Base-by-base conservation (phyloP, 2,797 vertebrate genomes). In the Odontamblyopus lacepedii region DNA sequence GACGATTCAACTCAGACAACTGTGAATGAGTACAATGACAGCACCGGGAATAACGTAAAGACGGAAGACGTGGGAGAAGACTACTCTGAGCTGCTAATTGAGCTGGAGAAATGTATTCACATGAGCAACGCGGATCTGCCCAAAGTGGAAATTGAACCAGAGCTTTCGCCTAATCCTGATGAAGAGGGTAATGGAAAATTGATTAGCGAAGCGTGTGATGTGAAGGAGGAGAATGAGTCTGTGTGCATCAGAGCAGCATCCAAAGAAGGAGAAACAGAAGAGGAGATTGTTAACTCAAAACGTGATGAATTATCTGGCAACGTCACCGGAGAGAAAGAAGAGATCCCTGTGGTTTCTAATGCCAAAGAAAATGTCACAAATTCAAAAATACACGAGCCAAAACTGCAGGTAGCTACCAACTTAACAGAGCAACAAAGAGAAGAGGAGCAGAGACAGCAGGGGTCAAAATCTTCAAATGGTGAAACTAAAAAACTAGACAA, bases 161-260 rank as follows among this genome's bases (percentile, higher is more conserved):
- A 71, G 72, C 71, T 57, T 35, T 78, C 85, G 27, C 55, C 83
- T 83, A 77, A 78, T 75, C 75, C 74, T 67, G 77, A 83, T 70
- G 78, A 73, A 80, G 79, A 89, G 30, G 77, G 27, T 50, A 75
- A 84, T 67, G 81, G 81, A 68, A 90, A 74, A 82, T 86, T 87
- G 67, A 67, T 82, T 57, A 57, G 74, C 62, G 89, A 94, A 70
- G 61, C 86, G 9, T 91, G 88, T 83, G 90, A 93, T 1, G 92
- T 94, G 77, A 93, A 95, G 85, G 87, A 93, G 71, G 93, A 95
- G 81, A 83, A 91, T 74, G 91, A 93, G 80, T 85, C 86, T 19
- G 82, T 92, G 76, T 77, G 62, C 77, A 89, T 87, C 73, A 68
- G 76, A 77, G 77, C 77, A 75, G 83, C 9, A 3, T 81, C 87